Percentiles rank a stretch among this genome's conserved stretches.
These are phyloP conservation scores for Heliconius aoede DNA, from an alignment of 2,888 invertebrate genomes.

Conservation along the genomic window DNA sequence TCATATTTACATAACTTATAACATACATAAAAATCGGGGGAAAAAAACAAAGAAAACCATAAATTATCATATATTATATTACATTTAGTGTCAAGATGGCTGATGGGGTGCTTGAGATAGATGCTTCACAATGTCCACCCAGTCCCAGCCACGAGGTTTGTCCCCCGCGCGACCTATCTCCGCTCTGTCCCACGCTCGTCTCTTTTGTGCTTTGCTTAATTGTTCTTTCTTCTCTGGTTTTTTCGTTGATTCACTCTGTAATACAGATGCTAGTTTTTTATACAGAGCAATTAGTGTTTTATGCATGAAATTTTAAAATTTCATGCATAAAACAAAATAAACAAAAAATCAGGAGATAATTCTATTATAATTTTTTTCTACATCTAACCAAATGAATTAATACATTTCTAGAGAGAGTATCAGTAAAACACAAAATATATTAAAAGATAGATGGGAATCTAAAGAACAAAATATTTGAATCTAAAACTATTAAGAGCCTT, in stretches of 20 bases:
- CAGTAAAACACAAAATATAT: too few relatives aligned
- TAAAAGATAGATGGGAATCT: too few relatives aligned
- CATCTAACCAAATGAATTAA: too few relatives aligned
- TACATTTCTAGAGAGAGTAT: too few relatives aligned
- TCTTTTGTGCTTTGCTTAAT: constrained; percentile 95
- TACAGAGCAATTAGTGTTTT: too few relatives aligned
- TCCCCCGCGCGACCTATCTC: constrained; percentile 91
- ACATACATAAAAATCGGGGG: not conserved
- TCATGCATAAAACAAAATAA: too few relatives aligned
- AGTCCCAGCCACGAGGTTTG: constrained; percentile 94
- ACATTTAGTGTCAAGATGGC: constrained; percentile 62
- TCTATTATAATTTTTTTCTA: too few relatives aligned
- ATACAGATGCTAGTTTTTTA: constrained; percentile 29
- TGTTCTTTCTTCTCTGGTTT: constrained; percentile 90
- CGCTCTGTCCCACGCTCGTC: constrained; percentile 92
- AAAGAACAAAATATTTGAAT: too few relatives aligned
- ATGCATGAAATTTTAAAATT: too few relatives aligned
- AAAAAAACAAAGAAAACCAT: not conserved
- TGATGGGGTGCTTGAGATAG: constrained; percentile 87
- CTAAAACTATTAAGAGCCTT: too few relatives aligned
- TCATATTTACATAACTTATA: too few relatives aligned
- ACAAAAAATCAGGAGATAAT: too few relatives aligned
- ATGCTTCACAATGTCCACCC: constrained; percentile 98
- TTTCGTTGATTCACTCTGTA: constrained; percentile 77
- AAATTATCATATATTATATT: constrained; percentile 14